Evolutionary conservation across 1,140 invertebrate species (phyloP).

Genomic region (Cydia fagiglandana): DNA sequence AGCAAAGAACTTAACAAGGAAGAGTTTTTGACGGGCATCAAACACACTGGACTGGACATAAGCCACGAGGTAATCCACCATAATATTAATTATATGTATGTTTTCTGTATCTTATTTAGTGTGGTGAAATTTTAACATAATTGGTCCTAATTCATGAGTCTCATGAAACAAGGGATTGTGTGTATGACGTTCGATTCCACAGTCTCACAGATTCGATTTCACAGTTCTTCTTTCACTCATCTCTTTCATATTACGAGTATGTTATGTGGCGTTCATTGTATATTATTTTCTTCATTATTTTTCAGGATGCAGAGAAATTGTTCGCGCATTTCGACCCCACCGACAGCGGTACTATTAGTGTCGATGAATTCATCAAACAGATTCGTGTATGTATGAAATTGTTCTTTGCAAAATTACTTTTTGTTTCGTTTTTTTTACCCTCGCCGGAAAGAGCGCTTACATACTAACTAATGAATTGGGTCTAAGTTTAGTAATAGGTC

Average conservation of each 20-base stretch:
- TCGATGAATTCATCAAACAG: conserved; percentile 93
- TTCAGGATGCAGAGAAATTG: conserved; percentile 80
- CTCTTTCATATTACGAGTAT: no score
- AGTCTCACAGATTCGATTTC: no score
- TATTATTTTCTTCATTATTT: conserved; percentile 33
- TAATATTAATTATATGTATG: background rate
- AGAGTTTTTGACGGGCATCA: conserved; percentile 90
- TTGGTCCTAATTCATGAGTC: no score
- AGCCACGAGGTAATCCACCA: conserved; percentile 78
- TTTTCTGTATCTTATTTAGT: no score
- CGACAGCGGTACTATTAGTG: conserved; percentile 89
- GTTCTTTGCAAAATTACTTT: background rate
- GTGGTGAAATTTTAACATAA: no score
- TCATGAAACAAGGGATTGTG: no score
- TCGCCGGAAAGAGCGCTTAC: no score
- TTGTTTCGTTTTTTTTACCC: background rate
- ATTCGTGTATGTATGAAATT: conserved; percentile 86
- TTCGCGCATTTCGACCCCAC: conserved; percentile 92
- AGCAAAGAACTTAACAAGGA: conserved; percentile 90
- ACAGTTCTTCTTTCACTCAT: no score
- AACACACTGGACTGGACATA: conserved; percentile 88
- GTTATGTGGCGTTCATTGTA: no score
- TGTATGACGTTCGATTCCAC: no score
- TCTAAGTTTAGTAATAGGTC: no score
- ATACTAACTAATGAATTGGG: no score